A percentile compares a stretch with the other conserved stretches of the same genome.
Evolutionary conservation across 2,113 vertebrate genomes (phyloP).

Genomic region (Phycodurus eques): DNA sequence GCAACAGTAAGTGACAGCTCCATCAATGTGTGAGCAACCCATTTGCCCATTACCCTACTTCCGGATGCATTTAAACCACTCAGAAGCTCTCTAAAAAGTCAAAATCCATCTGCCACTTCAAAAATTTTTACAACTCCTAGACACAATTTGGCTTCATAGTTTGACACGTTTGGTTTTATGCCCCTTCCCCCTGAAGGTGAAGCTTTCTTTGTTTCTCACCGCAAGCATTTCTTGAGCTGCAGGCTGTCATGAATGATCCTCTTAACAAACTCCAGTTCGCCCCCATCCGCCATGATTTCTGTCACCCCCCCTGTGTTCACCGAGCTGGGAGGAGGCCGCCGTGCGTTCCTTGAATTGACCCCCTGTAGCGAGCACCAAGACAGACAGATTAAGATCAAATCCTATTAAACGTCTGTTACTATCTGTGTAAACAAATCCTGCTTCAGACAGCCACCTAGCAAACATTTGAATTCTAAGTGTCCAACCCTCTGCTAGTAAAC

Average conservation of each 20-base stretch:
- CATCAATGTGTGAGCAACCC: constrained; percentile 43
- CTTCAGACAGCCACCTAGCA: not conserved
- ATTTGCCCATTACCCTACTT: constrained; percentile 44
- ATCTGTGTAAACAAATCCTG: constrained; percentile 32
- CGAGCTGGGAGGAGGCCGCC: constrained; percentile 94
- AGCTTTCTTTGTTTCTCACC: constrained; percentile 68
- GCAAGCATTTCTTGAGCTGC: constrained; percentile 89
- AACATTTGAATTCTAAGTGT: not conserved
- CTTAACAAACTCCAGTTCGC: constrained; percentile 97
- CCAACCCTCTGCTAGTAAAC: not conserved
- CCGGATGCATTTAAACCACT: constrained; percentile 34
- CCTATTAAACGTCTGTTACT: constrained; percentile 49
- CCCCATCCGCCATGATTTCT: constrained; percentile 98
- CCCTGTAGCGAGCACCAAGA: constrained; percentile 74
- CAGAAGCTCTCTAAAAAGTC: constrained; percentile 17
- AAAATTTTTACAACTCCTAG: not conserved
- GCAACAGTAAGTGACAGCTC: constrained; percentile 60
- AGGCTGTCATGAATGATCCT: constrained; percentile 99
- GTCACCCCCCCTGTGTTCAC: constrained; percentile 97
- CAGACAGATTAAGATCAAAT: constrained; percentile 48
- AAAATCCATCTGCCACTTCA: constrained; percentile 1
- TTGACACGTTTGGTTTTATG: not conserved
- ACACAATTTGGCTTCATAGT: not conserved
- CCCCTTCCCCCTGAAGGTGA: not conserved
- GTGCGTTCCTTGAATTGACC: constrained; percentile 93